Conservation (phyloP, 23 tunicate species). For the Styela clava region DNA sequence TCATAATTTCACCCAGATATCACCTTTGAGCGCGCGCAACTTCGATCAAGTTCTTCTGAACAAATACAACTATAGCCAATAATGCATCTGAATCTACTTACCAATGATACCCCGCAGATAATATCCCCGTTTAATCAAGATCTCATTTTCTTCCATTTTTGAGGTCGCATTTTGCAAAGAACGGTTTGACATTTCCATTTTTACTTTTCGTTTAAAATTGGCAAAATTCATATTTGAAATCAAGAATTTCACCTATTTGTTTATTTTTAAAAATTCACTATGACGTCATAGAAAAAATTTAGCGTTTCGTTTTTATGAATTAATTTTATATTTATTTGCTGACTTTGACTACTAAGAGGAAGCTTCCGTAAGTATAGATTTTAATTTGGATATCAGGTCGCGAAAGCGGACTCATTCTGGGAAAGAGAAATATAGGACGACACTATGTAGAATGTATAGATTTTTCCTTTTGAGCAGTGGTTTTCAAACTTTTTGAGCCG, state of each 20-base stretch:
- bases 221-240: neutral
- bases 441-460: no score
- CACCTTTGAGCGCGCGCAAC: no score
- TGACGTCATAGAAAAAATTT: neutral
- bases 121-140: slow-evolving; percentile 1
- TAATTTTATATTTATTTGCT: neutral
- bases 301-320: neutral
- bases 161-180: neutral
- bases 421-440: no score
- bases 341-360: neutral
- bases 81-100: neutral
- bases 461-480: no score
- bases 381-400: no score
- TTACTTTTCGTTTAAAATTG: neutral
- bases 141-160: neutral
- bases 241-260: no score
- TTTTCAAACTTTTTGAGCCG: no score
- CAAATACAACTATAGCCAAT: no score
- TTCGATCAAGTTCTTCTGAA: no score
- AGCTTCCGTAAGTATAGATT: no score
- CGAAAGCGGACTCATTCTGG: no score
- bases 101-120: neutral
- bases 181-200: neutral
- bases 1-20: no score
- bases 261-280: neutral